These are phyloP conservation scores for Setophaga kirtlandii DNA, from an alignment of 2,113 vertebrate genomes.

Conservation along the genomic window DNA sequence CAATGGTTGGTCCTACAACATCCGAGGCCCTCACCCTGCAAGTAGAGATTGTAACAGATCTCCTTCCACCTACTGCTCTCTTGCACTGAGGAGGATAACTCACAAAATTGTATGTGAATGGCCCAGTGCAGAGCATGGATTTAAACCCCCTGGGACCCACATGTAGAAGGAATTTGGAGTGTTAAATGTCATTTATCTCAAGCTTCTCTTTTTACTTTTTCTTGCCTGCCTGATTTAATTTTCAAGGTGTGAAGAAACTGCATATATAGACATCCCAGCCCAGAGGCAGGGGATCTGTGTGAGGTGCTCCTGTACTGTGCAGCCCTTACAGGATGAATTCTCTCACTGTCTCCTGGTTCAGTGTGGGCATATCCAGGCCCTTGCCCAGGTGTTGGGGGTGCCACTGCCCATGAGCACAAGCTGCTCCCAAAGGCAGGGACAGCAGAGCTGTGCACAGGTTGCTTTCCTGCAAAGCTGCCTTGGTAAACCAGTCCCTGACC, in stretches of 20 bases:
- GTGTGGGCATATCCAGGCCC: background rate
- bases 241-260: background rate
- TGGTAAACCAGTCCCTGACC: rapidly evolving
- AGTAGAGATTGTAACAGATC: background rate
- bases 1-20: background rate
- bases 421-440: background rate
- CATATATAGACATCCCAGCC: background rate
- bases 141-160: background rate
- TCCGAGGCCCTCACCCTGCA: background rate
- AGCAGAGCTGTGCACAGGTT: background rate
- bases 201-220: background rate
- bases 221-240: background rate
- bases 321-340: background rate
- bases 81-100: background rate
- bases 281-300: background rate
- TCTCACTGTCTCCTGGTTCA: background rate
- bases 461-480: background rate
- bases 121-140: background rate
- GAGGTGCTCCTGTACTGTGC: background rate
- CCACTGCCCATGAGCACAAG: rapidly evolving
- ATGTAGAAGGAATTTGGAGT: background rate
- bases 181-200: background rate
- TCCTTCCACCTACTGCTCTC: background rate
- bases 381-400: background rate
- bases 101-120: background rate